phyloP scores from a whole-genome alignment of 2,888 invertebrate genomes.

The Drosophila greeni region DNA sequence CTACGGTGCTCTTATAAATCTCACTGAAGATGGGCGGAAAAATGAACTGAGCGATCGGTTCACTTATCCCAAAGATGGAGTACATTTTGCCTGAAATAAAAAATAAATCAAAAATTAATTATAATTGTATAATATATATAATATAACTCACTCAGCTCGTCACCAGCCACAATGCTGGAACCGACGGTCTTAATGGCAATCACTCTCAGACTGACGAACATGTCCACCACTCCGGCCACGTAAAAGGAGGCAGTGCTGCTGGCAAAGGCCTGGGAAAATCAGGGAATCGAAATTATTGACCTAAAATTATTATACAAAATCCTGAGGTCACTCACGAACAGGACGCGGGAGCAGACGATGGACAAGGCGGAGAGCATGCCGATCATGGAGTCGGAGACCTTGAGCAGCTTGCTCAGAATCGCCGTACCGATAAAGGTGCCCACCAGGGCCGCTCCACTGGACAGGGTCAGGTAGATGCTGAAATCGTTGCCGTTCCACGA shows the following conservation, averaged over 20 bases:
- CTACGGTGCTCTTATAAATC: constrained; percentile 74
- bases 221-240: constrained; percentile 74
- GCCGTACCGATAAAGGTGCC: constrained; percentile 78
- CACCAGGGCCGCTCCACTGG: constrained; percentile 71
- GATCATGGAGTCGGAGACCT: constrained; percentile 75
- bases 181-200: constrained; percentile 78
- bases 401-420: constrained; percentile 76
- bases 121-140: no score
- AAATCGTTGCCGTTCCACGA: constrained; percentile 78
- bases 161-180: constrained; percentile 76
- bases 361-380: constrained; percentile 76
- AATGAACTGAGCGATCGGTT: constrained; percentile 76
- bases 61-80: constrained; percentile 77
- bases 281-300: not conserved
- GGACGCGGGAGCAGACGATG: constrained; percentile 73
- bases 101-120: not conserved
- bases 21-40: constrained; percentile 77
- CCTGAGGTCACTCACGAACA: constrained; percentile 71
- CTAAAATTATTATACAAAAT: not conserved
- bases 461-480: constrained; percentile 75
- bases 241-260: constrained; percentile 73
- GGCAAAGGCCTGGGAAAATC: constrained; percentile 71
- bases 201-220: constrained; percentile 76
- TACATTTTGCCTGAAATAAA: constrained; percentile 72
- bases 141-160: constrained; percentile 74